phyloP scores from a whole-genome alignment of 2,888 invertebrate genomes.

The Tachina grossa region DNA sequence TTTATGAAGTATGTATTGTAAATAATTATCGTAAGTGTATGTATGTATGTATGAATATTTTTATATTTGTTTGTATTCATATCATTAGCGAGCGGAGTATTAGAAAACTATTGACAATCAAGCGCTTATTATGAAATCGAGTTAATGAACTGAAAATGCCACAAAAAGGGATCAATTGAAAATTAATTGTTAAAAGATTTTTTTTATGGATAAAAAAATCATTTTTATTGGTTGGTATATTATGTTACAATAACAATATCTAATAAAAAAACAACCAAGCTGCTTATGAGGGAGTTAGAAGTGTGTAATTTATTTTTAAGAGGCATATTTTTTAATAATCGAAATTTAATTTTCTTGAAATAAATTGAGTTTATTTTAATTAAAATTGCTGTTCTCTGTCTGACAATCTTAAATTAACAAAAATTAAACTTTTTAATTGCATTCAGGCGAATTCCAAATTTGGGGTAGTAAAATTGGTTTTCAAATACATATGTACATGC shows the following conservation, averaged over 20 bases:
- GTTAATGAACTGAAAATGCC: constrained; percentile 57
- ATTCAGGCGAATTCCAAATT: neutral
- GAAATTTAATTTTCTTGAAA: neutral
- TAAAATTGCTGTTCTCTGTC: neutral
- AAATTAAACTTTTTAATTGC: neutral
- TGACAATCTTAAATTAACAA: neutral
- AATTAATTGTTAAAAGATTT: constrained; percentile 44
- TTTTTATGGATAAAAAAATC: constrained; percentile 23
- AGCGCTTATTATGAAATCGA: constrained; percentile 45
- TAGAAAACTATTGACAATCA: constrained; percentile 57
- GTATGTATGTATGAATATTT: neutral
- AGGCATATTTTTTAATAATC: neutral
- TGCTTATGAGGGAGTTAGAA: neutral
- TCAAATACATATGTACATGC: too few species aligned
- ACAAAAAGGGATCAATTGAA: constrained; percentile 39
- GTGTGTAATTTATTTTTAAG: neutral
- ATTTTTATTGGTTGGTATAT: constrained; percentile 3
- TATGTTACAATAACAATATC: neutral
- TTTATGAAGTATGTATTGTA: neutral
- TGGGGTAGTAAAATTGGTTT: too few species aligned
- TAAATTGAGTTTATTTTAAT: neutral
- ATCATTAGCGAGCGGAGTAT: neutral
- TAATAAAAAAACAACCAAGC: neutral
- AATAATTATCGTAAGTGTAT: neutral
- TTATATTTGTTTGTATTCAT: neutral